phyloP scores from a whole-genome alignment of 1,140 invertebrate genomes.

The Pinna nobilis region DNA sequence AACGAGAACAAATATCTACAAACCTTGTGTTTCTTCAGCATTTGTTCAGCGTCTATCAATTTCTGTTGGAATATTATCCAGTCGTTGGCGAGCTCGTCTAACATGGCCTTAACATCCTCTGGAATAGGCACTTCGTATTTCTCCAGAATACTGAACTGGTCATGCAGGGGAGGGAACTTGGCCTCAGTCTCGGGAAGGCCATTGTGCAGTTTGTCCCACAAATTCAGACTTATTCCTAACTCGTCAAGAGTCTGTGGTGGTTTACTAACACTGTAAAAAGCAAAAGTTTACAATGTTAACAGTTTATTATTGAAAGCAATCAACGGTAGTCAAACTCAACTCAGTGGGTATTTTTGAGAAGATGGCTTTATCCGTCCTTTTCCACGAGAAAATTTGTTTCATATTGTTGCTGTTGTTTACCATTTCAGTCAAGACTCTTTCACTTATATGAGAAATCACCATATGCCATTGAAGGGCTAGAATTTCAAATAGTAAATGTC shows the following conservation, averaged over 20 bases:
- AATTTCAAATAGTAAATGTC: no score
- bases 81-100: constrained; percentile 79
- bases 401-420: no score
- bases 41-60: constrained; percentile 81
- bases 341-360: no score
- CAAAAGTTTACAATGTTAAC: no score
- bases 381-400: no score
- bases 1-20: no score
- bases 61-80: constrained; percentile 82
- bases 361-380: no score
- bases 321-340: no score
- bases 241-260: constrained; percentile 75
- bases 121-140: constrained; percentile 79
- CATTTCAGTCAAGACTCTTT: no score
- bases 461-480: no score
- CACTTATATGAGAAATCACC: no score
- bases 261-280: constrained; percentile 71
- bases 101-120: constrained; percentile 76
- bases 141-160: constrained; percentile 83
- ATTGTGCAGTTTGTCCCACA: constrained; percentile 80
- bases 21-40: constrained; percentile 82
- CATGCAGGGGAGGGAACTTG: constrained; percentile 82
- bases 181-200: constrained; percentile 80
- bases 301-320: no score
- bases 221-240: constrained; percentile 75